Base-by-base conservation (phyloP, 2,113 vertebrate species). In the Choloepus hoffmanni region DNA sequence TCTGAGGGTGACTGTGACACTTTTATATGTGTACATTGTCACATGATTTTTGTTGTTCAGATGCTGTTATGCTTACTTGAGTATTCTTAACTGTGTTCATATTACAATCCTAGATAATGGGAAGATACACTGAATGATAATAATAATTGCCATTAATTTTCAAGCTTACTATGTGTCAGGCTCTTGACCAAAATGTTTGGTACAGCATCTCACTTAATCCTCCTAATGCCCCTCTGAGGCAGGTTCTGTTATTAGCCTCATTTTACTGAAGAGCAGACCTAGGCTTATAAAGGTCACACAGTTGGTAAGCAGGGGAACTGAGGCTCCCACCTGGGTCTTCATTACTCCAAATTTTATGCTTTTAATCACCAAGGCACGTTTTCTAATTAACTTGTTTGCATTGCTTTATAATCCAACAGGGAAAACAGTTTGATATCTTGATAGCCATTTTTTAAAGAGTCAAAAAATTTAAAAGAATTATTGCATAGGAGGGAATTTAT, bases 21-120 rank as follows among this genome's bases (percentile, higher is more conserved):
- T 28, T 53, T 48, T 30, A 28, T 24, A 48, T 40, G 3, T 7
- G 0, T 15, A 11, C 10, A 0, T 2, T 1, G 16, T 40, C 33
- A 28, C 30, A 6, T 43, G 36, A 0, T 70, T 53, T 43, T 40
- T 15, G 36, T 36, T 43, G 50, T n/a, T 58, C 36, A 3, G 9
- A 19, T 30, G 85, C 40, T 72, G 0, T 58, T 95, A 33, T 55
- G 58, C 19, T 62, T 72, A 3, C 15, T 73, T 62, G 23, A 7
- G 3, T n/a, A 7, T 48, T 95, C 78, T 53, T 33, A 84, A 12
- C 82, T 90, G 24, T 40, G 23, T 36, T n/a, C 2, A 0, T 48
- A 1, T 26, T 45, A 78, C 5, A 60, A 26, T 60, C 43, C 50
- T 70, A 53, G 18, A 30, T 23, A 26, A 36, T 5, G 21, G 15